phyloP scores from a whole-genome alignment of 2,888 invertebrate genomes.

The Pimpla rufipes region DNA sequence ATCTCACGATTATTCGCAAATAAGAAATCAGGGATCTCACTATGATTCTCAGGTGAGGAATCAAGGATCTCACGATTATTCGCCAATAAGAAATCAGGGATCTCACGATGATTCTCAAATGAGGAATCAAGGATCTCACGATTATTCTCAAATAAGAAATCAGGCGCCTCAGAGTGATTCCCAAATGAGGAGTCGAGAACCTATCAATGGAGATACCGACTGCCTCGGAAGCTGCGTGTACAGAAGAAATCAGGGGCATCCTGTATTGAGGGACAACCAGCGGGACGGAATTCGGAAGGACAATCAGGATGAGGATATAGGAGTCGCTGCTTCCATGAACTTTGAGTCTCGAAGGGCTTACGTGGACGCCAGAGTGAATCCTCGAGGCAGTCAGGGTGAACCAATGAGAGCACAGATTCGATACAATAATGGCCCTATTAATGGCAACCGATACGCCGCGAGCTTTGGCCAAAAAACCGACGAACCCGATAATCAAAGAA shows the following conservation, averaged over 20 bases:
- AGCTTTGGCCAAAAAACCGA: constrained; percentile 46
- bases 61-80: no score
- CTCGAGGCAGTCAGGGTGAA: constrained; percentile 12
- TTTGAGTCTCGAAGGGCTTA: constrained; percentile 42
- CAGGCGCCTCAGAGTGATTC: constrained; percentile 38
- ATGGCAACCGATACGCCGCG: constrained; percentile 54
- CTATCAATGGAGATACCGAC: constrained; percentile 5
- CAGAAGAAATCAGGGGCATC: constrained; percentile 31
- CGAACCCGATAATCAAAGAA: background rate
- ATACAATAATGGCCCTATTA: background rate
- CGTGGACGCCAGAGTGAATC: constrained; percentile 33
- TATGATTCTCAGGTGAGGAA: background rate
- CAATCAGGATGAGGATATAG: constrained; percentile 23
- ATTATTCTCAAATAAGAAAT: no score
- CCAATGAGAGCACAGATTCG: constrained; percentile 9
- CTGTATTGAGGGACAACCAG: background rate
- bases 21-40: background rate
- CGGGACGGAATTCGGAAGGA: background rate
- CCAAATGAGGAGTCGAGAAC: constrained; percentile 1
- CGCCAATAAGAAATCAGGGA: no score
- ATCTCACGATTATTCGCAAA: background rate
- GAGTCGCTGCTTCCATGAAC: constrained; percentile 47
- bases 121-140: constrained; percentile 1
- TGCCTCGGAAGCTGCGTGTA: constrained; percentile 31
- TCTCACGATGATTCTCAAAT: background rate